Evolutionary conservation across 2,113 vertebrate species (phyloP).

Genomic region (Heliornis fulica): DNA sequence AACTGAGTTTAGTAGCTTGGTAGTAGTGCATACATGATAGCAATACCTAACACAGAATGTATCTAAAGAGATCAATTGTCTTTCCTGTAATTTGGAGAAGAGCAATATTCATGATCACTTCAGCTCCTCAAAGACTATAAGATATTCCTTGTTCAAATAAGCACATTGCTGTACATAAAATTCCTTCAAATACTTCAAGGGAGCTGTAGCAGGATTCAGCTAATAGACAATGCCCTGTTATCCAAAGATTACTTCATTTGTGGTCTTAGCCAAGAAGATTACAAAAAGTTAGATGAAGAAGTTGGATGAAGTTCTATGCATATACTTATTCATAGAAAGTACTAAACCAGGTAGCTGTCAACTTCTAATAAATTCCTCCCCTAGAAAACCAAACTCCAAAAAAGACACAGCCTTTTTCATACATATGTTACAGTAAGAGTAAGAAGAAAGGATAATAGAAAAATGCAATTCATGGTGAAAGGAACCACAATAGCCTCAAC

Average conservation of each 20-base stretch:
- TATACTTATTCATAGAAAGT: rapidly evolving
- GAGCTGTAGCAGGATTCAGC: not conserved
- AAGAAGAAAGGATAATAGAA: not conserved
- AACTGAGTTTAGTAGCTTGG: not conserved
- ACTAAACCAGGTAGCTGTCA: not conserved
- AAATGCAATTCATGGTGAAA: not conserved
- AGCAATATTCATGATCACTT: not conserved
- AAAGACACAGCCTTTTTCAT: not conserved
- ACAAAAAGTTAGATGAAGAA: not conserved
- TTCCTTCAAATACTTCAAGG: not conserved
- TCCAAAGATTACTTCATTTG: not conserved
- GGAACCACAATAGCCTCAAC: not conserved
- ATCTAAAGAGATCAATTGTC: not conserved
- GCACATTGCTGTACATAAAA: not conserved
- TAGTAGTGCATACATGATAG: not conserved
- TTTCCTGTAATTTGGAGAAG: not conserved
- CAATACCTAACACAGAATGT: not conserved
- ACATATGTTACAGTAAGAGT: not conserved
- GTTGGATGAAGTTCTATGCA: too few species aligned
- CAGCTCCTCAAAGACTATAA: not conserved
- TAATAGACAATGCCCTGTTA: not conserved
- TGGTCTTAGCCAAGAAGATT: not conserved
- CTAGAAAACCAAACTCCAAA: not conserved
- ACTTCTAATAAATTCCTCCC: not conserved
- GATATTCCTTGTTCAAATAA: not conserved